These are phyloP conservation scores for Ormyrus pomaceus DNA, from an alignment of 2,888 invertebrate species.

Conservation along the genomic window DNA sequence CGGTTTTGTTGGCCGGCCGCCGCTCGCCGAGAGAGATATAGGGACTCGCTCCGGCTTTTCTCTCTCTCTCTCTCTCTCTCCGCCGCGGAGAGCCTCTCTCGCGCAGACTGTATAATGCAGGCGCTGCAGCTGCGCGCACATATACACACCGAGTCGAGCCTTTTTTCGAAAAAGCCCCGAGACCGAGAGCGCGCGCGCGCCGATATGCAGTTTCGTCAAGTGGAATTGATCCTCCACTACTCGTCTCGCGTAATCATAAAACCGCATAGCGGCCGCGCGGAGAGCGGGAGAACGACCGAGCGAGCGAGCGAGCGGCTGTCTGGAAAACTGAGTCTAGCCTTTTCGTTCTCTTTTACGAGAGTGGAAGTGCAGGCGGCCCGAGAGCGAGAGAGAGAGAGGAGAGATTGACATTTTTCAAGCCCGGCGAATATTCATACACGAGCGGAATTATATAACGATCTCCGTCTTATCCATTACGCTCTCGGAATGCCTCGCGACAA, in stretches of 20 bases:
- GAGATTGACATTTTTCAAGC: not conserved
- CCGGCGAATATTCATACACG: no score
- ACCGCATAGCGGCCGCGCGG: constrained; percentile 14
- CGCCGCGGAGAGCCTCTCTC: constrained; percentile 1
- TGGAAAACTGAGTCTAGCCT: constrained; percentile 18
- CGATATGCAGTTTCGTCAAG: constrained; percentile 13
- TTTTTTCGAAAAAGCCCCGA: no score
- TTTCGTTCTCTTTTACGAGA: not conserved
- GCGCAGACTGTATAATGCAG: constrained; percentile 39
- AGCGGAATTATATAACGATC: not conserved
- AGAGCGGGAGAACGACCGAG: no score
- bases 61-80: constrained; percentile 14
- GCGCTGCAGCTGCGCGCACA: constrained; percentile 9
- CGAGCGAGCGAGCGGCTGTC: not conserved
- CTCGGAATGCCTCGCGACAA: not conserved
- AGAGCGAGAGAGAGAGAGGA: not conserved
- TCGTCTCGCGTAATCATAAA: constrained; percentile 19
- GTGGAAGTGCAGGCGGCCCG: not conserved
- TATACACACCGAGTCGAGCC: not conserved
- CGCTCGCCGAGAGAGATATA: constrained; percentile 43
- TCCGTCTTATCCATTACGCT: not conserved
- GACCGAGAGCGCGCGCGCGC: not conserved
- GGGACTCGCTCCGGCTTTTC: constrained; percentile 41
- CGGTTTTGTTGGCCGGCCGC: constrained; percentile 61
- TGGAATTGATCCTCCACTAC: constrained; percentile 40